Conservation (phyloP, 2,888 invertebrate species). For the Drymonia ruficornis region DNA sequence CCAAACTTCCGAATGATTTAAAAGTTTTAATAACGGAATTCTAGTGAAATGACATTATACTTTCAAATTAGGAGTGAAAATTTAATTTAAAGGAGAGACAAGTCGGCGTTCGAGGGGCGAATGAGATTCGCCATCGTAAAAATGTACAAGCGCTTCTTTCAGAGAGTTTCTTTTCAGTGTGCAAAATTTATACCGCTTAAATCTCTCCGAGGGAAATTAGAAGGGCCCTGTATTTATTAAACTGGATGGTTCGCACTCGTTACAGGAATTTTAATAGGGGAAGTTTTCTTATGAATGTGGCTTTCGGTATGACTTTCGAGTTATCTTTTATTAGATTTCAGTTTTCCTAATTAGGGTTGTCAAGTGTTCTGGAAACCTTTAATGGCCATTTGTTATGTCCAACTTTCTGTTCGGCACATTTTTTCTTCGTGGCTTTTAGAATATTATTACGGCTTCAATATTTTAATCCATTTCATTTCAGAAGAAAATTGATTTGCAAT, state of each 20-base stretch:
- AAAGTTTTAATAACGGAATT: constrained; percentile 85
- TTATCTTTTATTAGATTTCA: constrained; percentile 82
- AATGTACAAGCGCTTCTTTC: constrained; percentile 82
- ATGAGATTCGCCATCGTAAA: constrained; percentile 80
- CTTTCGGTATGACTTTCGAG: constrained; percentile 69
- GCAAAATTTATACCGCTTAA: constrained; percentile 80
- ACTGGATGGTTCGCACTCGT: constrained; percentile 78
- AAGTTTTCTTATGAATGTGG: constrained; percentile 83
- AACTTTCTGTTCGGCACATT: constrained; percentile 14
- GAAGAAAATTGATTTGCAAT: too few species aligned
- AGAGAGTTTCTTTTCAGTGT: constrained; percentile 81
- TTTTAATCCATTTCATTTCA: too few species aligned
- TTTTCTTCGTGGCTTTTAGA: constrained; percentile 13
- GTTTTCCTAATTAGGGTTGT: constrained; percentile 76
- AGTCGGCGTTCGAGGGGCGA: constrained; percentile 78
- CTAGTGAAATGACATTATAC: constrained; percentile 86
- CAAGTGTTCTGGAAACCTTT: constrained; percentile 69
- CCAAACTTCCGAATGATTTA: constrained; percentile 83
- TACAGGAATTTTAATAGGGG: constrained; percentile 81
- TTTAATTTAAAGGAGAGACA: constrained; percentile 86
- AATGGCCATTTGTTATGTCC: constrained; percentile 51
- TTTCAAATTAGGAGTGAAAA: constrained; percentile 86
- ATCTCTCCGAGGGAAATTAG: constrained; percentile 82
- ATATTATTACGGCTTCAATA: neutral
- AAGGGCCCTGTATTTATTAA: constrained; percentile 81